Conservation (phyloP, 2,888 invertebrate species). For the Orthosia gothica region DNA sequence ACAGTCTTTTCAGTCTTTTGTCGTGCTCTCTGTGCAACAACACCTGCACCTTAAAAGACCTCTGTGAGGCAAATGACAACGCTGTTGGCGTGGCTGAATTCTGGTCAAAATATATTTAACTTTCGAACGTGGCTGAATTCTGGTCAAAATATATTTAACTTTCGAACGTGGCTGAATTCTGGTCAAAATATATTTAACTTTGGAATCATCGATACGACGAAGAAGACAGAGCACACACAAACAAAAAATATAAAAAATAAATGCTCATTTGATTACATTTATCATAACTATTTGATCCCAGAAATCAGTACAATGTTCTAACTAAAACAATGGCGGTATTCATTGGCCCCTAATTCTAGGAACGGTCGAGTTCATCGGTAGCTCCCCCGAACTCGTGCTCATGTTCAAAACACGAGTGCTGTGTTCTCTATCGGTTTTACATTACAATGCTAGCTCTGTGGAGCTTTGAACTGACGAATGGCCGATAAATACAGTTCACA, state of each 20-base stretch:
- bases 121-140: no score
- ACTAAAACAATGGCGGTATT: constrained; percentile 56
- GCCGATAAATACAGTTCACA: constrained; percentile 24
- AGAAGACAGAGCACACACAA: no score
- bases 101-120: no score
- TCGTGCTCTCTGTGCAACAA: no score
- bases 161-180: no score
- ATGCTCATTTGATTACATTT: constrained; percentile 8
- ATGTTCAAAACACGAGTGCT: constrained; percentile 42
- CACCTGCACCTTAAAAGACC: no score
- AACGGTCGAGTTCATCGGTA: constrained; percentile 37
- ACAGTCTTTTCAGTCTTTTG: no score
- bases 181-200: no score
- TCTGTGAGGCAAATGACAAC: no score
- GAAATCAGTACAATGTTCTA: constrained; percentile 57
- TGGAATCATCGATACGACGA: no score
- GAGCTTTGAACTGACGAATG: constrained; percentile 38
- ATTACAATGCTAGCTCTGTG: constrained; percentile 59
- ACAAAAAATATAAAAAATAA: background rate
- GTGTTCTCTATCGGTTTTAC: constrained; percentile 48
- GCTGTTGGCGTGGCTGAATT: no score
- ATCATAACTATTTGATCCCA: constrained; percentile 24
- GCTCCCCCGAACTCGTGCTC: constrained; percentile 33
- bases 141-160: no score
- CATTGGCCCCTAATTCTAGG: constrained; percentile 56